Conservation (phyloP, 2,113 vertebrate species). For the Arvicanthis niloticus region DNA sequence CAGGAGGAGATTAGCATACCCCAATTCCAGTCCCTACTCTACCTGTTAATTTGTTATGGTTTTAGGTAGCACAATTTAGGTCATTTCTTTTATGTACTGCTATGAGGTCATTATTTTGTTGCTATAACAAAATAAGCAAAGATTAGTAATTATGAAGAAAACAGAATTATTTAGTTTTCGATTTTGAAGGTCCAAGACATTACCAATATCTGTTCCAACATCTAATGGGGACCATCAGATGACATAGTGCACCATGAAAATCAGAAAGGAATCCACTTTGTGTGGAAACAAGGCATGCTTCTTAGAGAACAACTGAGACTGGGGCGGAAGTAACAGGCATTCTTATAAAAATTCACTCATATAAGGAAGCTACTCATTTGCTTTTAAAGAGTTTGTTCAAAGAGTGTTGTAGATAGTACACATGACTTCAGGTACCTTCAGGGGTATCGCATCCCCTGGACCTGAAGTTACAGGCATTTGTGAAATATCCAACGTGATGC, state of each 20-base stretch:
- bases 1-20: constrained; percentile 20
- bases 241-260: not conserved
- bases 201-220: not conserved
- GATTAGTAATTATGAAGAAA: not conserved
- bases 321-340: not conserved
- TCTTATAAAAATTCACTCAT: not conserved
- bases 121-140: not conserved
- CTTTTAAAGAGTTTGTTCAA: not conserved
- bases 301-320: not conserved
- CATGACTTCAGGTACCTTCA: not conserved
- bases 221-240: not conserved
- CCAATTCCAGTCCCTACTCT: constrained; percentile 10
- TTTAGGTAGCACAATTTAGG: not conserved
- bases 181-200: not conserved
- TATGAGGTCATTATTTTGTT: not conserved
- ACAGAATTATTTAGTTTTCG: not conserved
- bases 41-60: constrained; percentile 1
- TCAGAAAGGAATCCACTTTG: not conserved
- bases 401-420: too few relatives aligned
- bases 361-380: not conserved
- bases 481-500: not conserved
- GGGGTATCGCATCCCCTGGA: not conserved
- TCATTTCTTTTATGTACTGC: constrained; percentile 41
- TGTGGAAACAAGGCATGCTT: not conserved
- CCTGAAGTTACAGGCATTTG: not conserved